Evolutionary conservation across 2,888 invertebrate species (phyloP).

Genomic region (Tricholauxania praeusta): DNA sequence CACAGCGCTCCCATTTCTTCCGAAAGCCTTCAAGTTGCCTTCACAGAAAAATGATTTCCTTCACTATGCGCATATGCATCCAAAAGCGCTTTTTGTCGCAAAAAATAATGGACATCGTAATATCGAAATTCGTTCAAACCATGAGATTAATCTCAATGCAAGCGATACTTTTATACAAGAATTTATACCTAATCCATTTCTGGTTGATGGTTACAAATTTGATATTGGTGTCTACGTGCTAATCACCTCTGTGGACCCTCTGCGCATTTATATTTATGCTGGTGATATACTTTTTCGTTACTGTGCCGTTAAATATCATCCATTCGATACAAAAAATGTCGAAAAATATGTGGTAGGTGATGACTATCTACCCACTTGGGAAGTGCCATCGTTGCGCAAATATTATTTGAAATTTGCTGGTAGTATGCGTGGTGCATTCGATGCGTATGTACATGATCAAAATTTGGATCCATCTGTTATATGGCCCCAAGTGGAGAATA

Average conservation of each 20-base stretch:
- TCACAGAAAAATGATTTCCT: constrained; percentile 78
- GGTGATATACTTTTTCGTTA: constrained; percentile 92
- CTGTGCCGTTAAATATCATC: constrained; percentile 89
- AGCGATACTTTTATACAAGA: constrained; percentile 90
- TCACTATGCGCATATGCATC: constrained; percentile 75
- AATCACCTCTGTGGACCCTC: constrained; percentile 90
- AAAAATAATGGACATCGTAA: constrained; percentile 94
- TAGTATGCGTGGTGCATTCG: constrained; percentile 89
- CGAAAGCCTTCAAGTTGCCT: constrained; percentile 90
- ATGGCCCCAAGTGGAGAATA: constrained; percentile 85
- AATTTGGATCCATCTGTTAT: constrained; percentile 79
- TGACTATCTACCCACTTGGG: constrained; percentile 94
- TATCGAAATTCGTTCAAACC: constrained; percentile 79
- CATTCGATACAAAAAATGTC: constrained; percentile 82
- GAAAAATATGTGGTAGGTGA: constrained; percentile 96
- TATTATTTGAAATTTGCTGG: constrained; percentile 80
- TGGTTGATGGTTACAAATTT: constrained; percentile 95
- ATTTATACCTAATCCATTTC: constrained; percentile 86
- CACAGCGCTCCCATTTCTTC: constrained; percentile 82
- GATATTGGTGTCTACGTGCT: constrained; percentile 96
- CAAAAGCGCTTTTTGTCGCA: constrained; percentile 84
- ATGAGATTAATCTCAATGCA: constrained; percentile 77
- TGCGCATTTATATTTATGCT: constrained; percentile 89
- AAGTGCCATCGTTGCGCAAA: constrained; percentile 82
- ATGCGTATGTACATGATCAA: constrained; percentile 77